Base-by-base conservation (phyloP, 2,113 vertebrate species). In the Ariopsis seemanni region DNA sequence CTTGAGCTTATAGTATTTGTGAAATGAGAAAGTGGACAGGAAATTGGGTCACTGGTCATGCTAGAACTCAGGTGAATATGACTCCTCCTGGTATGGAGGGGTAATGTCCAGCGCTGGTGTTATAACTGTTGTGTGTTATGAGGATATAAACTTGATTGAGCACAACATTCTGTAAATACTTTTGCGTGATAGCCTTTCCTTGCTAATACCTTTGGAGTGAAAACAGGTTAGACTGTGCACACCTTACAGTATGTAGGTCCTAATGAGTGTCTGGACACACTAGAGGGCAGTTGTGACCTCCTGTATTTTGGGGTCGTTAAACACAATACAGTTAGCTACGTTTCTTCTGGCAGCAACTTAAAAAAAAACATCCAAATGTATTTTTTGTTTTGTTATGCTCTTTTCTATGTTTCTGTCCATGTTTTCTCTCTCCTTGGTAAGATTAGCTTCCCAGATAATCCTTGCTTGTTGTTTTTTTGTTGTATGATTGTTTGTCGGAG, bases 11-110 rank as follows among this genome's bases (percentile, higher is more conserved):
- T 42, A 22, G 42, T 74, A 42, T 11, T 12, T 74, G 74, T 52
- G 48, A 77, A 75, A 77, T 25, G 22, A 52, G 48, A 52, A 77
- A 78, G 20, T 78, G 25, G 77, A 80, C 53, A 80, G 78, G 55
- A 80, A 58, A 20, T 58, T 80, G 78, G 4, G 7, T 79, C 25
- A 57, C 12, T 8, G 52, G 10, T 30, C 53, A 80, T 80, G 53
- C 14, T 20, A 58, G 78, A 57, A 34, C 18, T 57, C n/a, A 55
- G 52, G 7, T 57, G 7, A 57, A n/a, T 78, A 34, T 14, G 25
- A 78, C 1, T 5, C 5, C 22, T 53, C 25, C 1, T 77, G 5
- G 50, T 22, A 11, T 3, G 18, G 20, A 50, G 48, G 50, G 50
- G 50, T 7, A 53, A 78, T 0, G 15, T 27, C n/a, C 25, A 27